Percentiles rank a stretch among this genome's conserved stretches.
phyloP scores from a whole-genome alignment of 2,888 invertebrate genomes.

The Branchellion lobata region DNA sequence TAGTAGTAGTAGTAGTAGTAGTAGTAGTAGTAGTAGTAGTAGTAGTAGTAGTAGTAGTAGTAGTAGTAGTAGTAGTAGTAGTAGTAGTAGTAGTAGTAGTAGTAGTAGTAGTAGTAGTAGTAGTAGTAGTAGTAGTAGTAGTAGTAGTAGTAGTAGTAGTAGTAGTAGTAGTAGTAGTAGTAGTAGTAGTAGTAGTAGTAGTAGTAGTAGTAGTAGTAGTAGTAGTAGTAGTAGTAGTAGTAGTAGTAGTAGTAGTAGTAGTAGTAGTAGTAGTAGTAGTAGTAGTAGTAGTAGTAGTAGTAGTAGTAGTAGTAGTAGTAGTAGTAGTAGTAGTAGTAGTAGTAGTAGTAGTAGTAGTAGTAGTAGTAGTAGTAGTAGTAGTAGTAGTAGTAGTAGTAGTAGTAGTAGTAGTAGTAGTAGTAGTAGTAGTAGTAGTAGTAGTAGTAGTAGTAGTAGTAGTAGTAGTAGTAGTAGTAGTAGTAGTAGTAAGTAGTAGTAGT shows the following conservation, averaged over 20 bases:
- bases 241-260: constrained; percentile 13
- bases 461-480: constrained; percentile 1
- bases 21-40: background rate
- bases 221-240: constrained; percentile 4
- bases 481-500: background rate
- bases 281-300: constrained; percentile 8
- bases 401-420: constrained; percentile 3
- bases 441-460: constrained; percentile 8
- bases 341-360: background rate
- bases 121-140: background rate
- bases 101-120: constrained; percentile 8
- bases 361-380: background rate
- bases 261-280: constrained; percentile 8
- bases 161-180: background rate
- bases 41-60: background rate
- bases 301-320: constrained; percentile 1
- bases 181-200: background rate
- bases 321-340: background rate
- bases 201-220: background rate
- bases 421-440: constrained; percentile 8
- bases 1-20: too few relatives aligned
- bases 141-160: background rate
- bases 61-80: constrained; percentile 8
- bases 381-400: background rate
- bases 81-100: constrained; percentile 8